Evolutionary conservation across 2,888 invertebrate species (phyloP), one percentile per base, ranked within the genome.

Genomic region (Plebejus melissa): DNA sequence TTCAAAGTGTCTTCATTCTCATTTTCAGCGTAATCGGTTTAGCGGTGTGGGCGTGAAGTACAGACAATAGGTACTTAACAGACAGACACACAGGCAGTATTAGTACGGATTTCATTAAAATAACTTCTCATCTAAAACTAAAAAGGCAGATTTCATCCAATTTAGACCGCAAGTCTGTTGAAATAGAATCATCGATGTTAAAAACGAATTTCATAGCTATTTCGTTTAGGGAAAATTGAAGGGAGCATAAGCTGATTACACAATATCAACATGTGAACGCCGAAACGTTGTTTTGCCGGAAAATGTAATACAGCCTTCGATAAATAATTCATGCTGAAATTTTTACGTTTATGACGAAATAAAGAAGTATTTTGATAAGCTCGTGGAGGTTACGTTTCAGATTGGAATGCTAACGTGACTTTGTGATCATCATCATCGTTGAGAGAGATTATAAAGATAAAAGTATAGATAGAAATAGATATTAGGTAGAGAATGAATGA

Each of bases 251-350:
- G 72, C 72, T 72, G 72, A 72, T 72, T 72, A 72, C 72, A 54
- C 46, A 72, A 54, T 72, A 72, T 72, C 50, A 72, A 50, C 72
- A 72, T 54, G 46, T 46, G 72, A 16, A 72, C 72, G 50, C 36
- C 32, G 28, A 32, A 72, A 41, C 41, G 28, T 32, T 46, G 72
- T 72, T 72, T 16, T 72, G 32, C 16, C 65, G 65, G 28, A 13
- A 50, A 72, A 50, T 22, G 54, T 72, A 72, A 72, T 72, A 32
- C 72, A 54, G 32, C 28, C 28, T 71, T n/a, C 71, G 46, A 72
- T 72, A 72, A 50, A 72, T 72, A 72, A 72, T 50, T 72, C 54
- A 72, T 72, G 72, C 32, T 72, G 72, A 72, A 72, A 72, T 72
- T 71, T 72, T 72, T 71, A 70, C 71, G 50, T 71, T 70, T 71